A percentile compares a stretch with the other conserved stretches of the same genome.
Evolutionary conservation across 2,888 invertebrate species (phyloP).

Genomic region (Meiosimyza platycephala): DNA sequence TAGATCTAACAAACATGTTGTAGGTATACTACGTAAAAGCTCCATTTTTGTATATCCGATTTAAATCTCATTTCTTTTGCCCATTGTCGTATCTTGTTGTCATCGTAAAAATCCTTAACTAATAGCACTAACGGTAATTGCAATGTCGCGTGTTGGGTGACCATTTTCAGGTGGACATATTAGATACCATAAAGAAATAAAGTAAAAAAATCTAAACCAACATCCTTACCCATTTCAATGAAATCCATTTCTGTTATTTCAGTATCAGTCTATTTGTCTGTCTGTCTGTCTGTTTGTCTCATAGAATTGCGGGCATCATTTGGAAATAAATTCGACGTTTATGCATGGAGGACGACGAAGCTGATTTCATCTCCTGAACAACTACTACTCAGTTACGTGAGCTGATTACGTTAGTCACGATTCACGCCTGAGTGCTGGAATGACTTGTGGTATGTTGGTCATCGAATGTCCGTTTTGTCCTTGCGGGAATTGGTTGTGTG

Average conservation of each 20-base stretch:
- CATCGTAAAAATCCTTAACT: slow-evolving; percentile 25
- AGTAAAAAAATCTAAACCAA: not conserved
- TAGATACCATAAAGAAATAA: not conserved
- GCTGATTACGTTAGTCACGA: slow-evolving; percentile 58
- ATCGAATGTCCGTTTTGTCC: slow-evolving; percentile 44
- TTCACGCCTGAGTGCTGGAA: slow-evolving; percentile 22
- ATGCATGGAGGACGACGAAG: slow-evolving; percentile 59
- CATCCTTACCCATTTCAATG: not conserved
- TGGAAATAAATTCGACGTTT: slow-evolving; percentile 59
- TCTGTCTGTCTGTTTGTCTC: not conserved
- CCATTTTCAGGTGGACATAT: not conserved
- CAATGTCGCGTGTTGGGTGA: slow-evolving; percentile 20
- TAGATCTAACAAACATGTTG: too few relatives aligned
- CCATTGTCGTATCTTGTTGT: slow-evolving; percentile 9
- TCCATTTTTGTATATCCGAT: not conserved
- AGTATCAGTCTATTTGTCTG: not conserved
- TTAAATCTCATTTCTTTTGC: slow-evolving; percentile 4
- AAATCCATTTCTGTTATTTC: not conserved
- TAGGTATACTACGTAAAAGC: too few relatives aligned
- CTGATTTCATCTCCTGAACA: slow-evolving; percentile 63
- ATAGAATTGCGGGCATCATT: slow-evolving; percentile 40
- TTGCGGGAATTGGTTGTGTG: slow-evolving; percentile 49
- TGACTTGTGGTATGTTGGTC: not conserved
- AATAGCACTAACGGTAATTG: slow-evolving; percentile 31
- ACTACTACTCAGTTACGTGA: slow-evolving; percentile 50